Evolutionary conservation across 1,140 invertebrate species (phyloP).

Genomic region (Temnothorax nylanderi): DNA sequence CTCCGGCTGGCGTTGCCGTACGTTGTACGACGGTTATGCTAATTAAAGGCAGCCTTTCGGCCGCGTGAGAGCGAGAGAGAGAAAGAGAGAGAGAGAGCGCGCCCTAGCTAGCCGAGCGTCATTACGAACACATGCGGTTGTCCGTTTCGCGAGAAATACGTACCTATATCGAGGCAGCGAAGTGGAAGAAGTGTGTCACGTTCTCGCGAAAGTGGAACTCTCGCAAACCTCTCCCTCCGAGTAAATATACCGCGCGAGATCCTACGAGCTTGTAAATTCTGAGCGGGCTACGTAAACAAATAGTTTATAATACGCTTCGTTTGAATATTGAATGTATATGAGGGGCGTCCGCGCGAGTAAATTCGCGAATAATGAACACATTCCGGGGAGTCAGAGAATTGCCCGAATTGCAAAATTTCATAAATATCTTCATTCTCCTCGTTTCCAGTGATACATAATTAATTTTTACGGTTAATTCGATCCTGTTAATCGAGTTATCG

Average conservation of each 20-base stretch:
- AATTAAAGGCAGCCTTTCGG: slow-evolving; percentile 79
- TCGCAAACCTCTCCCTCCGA: background rate
- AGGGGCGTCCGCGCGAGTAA: too few species aligned
- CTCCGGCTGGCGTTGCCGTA: slow-evolving; percentile 77
- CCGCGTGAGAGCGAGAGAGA: slow-evolving; percentile 21
- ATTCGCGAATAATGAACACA: slow-evolving; percentile 1
- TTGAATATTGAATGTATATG: background rate
- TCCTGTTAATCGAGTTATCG: background rate
- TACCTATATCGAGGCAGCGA: background rate
- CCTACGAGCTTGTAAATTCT: slow-evolving; percentile 16
- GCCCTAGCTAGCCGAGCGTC: slow-evolving; percentile 46
- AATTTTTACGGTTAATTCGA: slow-evolving; percentile 2
- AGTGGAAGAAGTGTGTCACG: slow-evolving; percentile 40
- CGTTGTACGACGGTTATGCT: slow-evolving; percentile 81
- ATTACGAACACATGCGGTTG: slow-evolving; percentile 73
- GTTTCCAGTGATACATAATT: background rate
- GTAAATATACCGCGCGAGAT: background rate
- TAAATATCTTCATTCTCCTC: background rate
- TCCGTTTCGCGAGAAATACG: slow-evolving; percentile 29
- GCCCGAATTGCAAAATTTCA: background rate
- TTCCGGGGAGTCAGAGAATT: background rate
- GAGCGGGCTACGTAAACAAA: slow-evolving; percentile 11
- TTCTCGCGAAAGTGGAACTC: slow-evolving; percentile 31
- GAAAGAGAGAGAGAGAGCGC: slow-evolving; percentile 8
- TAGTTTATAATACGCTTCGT: slow-evolving; percentile 17